Evolutionary conservation across 2,113 vertebrate species (phyloP).

Genomic region (Camelus dromedarius): DNA sequence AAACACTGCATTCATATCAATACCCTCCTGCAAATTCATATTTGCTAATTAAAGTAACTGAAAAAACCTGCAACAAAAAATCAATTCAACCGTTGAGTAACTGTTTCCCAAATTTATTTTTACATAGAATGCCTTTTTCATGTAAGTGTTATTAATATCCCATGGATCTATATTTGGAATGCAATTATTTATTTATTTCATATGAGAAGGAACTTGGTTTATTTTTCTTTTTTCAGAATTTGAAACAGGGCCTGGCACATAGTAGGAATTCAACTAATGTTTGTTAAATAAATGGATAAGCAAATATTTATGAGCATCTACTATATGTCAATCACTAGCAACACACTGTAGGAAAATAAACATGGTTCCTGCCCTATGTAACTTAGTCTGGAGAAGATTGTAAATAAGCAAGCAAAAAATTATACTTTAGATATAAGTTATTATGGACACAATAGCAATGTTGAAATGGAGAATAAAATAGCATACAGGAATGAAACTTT

Average conservation of each 20-base stretch:
- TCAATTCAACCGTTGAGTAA: background rate
- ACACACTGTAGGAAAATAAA: slow-evolving; percentile 19
- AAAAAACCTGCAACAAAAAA: slow-evolving; percentile 30
- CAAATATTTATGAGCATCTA: slow-evolving; percentile 19
- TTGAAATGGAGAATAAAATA: background rate
- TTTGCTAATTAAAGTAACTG: slow-evolving; percentile 30
- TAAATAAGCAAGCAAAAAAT: background rate
- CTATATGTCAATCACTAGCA: background rate
- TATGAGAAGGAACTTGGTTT: background rate
- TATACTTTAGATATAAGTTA: slow-evolving; percentile 10
- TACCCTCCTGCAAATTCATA: background rate
- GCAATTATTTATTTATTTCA: background rate
- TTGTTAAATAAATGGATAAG: background rate
- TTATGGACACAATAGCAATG: background rate
- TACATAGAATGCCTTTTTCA: background rate
- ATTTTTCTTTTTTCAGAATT: slow-evolving; percentile 38
- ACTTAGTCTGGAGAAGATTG: background rate
- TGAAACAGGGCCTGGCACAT: background rate
- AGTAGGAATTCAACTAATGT: background rate
- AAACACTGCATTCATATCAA: background rate
- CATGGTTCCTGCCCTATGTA: background rate
- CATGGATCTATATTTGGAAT: background rate
- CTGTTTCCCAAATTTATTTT: slow-evolving; percentile 14
- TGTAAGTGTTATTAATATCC: background rate
- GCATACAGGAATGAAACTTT: background rate